These are phyloP conservation scores for Thomomys bottae DNA, from an alignment of 2,113 vertebrate species.

Conservation along the genomic window DNA sequence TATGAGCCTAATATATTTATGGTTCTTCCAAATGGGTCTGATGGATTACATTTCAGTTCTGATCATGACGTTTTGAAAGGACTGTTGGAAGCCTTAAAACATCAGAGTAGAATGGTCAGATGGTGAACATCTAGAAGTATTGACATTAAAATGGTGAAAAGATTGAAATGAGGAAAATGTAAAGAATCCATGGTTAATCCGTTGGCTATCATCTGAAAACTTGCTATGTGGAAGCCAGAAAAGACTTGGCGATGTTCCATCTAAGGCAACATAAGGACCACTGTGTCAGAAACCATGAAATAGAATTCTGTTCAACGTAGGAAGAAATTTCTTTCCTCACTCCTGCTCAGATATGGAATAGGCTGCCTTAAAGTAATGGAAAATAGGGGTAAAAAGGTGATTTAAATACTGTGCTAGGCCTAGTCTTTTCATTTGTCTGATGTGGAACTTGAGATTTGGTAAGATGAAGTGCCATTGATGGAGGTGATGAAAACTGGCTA, in stretches of 20 bases:
- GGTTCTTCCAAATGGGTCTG: neutral
- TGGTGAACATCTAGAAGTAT: neutral
- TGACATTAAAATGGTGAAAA: neutral
- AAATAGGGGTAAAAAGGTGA: neutral
- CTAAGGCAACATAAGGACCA: neutral
- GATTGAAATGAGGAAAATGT: neutral
- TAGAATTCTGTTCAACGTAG: neutral
- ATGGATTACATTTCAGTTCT: neutral
- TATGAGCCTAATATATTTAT: neutral
- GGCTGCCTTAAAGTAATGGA: neutral
- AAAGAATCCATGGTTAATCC: neutral
- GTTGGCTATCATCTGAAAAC: neutral
- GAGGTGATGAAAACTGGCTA: neutral
- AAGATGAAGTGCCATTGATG: neutral
- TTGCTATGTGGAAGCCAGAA: neutral
- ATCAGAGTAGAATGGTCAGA: neutral
- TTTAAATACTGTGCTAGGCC: neutral
- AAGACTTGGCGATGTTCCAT: neutral
- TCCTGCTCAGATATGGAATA: neutral
- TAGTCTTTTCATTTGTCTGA: neutral
- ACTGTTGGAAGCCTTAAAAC: neutral
- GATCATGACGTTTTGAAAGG: neutral
- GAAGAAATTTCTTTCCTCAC: slow-evolving; percentile 17
- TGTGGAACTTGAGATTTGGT: neutral
- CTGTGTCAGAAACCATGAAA: neutral